phyloP scores from a whole-genome alignment of 92 coral and sea anemone genomes.

The Zoanthus sansibaricus region DNA sequence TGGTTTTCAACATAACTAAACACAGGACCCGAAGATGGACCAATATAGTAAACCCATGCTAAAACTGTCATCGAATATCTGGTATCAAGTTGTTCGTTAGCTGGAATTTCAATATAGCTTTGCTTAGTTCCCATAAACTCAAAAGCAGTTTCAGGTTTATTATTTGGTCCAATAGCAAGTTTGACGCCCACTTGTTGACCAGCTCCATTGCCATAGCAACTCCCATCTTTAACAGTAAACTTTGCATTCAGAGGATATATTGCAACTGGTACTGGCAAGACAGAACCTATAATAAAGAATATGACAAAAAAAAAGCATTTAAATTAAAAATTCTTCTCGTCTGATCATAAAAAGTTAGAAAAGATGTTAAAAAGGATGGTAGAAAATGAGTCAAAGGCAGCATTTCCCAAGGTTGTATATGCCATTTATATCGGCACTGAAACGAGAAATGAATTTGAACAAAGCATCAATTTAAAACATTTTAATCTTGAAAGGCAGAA shows the following conservation, averaged over 20 bases:
- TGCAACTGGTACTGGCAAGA: constrained; percentile 74
- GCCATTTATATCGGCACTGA: no score
- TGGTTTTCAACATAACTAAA: constrained; percentile 50
- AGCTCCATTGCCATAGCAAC: constrained; percentile 79
- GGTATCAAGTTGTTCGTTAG: constrained; percentile 57
- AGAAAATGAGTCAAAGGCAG: no score
- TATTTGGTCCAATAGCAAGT: constrained; percentile 62
- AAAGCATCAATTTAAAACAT: no score
- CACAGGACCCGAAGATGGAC: constrained; percentile 70
- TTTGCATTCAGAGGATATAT: constrained; percentile 70
- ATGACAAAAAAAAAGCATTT: not conserved
- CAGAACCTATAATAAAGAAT: constrained; percentile 39
- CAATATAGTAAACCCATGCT: constrained; percentile 73
- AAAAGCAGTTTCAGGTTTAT: constrained; percentile 59
- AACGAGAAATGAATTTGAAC: no score
- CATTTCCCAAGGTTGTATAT: no score
- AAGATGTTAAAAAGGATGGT: no score
- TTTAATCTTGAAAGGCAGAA: no score
- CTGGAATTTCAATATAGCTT: constrained; percentile 78
- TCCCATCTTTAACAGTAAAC: constrained; percentile 68
- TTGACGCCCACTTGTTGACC: constrained; percentile 63
- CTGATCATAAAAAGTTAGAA: no score
- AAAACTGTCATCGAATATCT: constrained; percentile 74
- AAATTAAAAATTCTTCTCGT: no score
- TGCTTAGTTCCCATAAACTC: constrained; percentile 70